A percentile compares a stretch with the other conserved stretches of the same genome.
Conservation (phyloP, 2,888 invertebrate species). For the Listrodromus nycthemerus region DNA sequence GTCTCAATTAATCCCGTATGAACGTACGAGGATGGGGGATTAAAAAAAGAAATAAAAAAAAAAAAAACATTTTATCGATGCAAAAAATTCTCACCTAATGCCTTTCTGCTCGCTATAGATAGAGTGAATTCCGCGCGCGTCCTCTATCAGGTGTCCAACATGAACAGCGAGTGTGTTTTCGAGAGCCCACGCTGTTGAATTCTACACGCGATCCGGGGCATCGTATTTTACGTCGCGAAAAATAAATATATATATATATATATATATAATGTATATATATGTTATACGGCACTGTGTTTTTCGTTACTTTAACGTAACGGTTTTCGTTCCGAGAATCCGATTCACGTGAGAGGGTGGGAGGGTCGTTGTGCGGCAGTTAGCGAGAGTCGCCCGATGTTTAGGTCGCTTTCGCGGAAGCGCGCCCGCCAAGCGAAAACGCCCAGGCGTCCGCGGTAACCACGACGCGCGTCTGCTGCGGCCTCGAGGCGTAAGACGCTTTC, state of each 20-base stretch:
- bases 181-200: background rate
- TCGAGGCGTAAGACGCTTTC: conserved; percentile 44
- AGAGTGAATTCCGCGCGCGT: background rate
- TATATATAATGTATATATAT: background rate
- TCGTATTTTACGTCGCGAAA: background rate
- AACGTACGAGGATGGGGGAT: conserved; percentile 19
- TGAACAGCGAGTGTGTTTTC: background rate
- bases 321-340: too few species aligned
- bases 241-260: background rate
- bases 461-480: conserved; percentile 39
- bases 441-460: conserved; percentile 34
- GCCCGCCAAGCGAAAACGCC: conserved; percentile 63
- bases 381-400: conserved; percentile 36
- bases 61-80: background rate
- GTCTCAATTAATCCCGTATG: background rate
- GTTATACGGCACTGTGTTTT: too few species aligned
- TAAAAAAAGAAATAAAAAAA: background rate
- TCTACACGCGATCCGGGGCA: background rate
- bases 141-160: conserved; percentile 12
- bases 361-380: background rate
- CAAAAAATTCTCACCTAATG: conserved; percentile 21
- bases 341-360: too few species aligned
- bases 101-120: background rate
- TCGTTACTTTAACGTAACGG: background rate
- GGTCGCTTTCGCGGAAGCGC: conserved; percentile 52